A percentile compares a stretch with the other conserved stretches of the same genome.
These are phyloP conservation scores for Hyposmocoma kahamanoa DNA, from an alignment of 1,140 invertebrate genomes.

Conservation along the genomic window DNA sequence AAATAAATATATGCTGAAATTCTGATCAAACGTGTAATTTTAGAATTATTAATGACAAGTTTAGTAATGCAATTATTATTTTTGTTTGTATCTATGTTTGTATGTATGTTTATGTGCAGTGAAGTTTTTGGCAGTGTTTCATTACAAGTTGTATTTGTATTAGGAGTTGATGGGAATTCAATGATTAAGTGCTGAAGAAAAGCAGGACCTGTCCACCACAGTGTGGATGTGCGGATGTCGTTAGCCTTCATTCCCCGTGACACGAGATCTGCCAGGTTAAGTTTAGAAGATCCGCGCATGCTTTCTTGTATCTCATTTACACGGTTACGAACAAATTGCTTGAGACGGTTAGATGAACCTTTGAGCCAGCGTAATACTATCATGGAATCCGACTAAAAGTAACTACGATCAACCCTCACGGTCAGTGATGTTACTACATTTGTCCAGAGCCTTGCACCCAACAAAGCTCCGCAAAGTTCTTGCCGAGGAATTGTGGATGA, in stretches of 20 bases:
- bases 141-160: neutral
- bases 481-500: conserved; percentile 6
- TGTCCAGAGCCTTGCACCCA: neutral
- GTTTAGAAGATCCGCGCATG: neutral
- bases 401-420: neutral
- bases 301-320: neutral
- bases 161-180: neutral
- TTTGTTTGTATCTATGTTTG: too few species aligned
- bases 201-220: conserved; percentile 1
- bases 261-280: neutral
- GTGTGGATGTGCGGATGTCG: neutral
- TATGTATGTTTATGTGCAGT: neutral
- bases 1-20: neutral
- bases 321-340: neutral
- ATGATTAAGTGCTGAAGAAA: neutral
- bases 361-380: neutral
- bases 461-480: conserved; percentile 1
- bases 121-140: neutral
- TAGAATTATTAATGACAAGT: neutral
- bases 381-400: neutral
- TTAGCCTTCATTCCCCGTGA: conserved; percentile 1
- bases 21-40: neutral
- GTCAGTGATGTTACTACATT: neutral
- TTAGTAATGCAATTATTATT: neutral
- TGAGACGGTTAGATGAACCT: neutral